A percentile compares a stretch with the other conserved stretches of the same genome.
Evolutionary conservation across 53 echinoderm and acorn worm species (phyloP).

Genomic region (Echinometra lucunter): DNA sequence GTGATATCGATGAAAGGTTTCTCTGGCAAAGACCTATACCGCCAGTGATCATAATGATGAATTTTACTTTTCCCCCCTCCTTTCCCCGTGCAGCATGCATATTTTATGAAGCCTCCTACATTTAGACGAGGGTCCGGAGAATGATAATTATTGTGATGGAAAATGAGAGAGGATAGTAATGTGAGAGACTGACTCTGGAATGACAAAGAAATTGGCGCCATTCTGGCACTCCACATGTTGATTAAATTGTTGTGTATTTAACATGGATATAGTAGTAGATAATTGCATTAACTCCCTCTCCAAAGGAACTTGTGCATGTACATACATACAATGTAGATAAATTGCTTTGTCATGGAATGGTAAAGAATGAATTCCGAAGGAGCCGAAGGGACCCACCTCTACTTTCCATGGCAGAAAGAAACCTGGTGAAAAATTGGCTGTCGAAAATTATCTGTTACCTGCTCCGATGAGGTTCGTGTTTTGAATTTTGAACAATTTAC

Average conservation of each 20-base stretch:
- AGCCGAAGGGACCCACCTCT: background rate
- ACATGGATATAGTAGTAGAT: too few species aligned
- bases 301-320: background rate
- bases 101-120: slow-evolving; percentile 29
- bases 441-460: background rate
- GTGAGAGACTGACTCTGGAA: background rate
- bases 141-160: slow-evolving; percentile 20
- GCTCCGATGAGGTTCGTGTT: slow-evolving; percentile 7
- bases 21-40: background rate
- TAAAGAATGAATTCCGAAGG: background rate
- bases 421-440: slow-evolving; percentile 1
- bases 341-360: background rate
- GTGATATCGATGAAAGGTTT: slow-evolving; percentile 20
- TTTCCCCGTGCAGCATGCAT: background rate
- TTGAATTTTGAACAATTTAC: background rate
- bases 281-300: background rate
- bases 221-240: background rate
- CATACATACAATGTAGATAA: background rate
- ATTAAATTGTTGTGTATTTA: too few species aligned
- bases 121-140: background rate
- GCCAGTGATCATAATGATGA: slow-evolving; percentile 9
- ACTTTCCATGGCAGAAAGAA: background rate
- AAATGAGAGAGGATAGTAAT: background rate
- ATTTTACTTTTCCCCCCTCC: background rate
- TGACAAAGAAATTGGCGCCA: slow-evolving; percentile 20